Conservation (phyloP, 2,113 vertebrate species). For the Neolamprologus hecqui region DNA sequence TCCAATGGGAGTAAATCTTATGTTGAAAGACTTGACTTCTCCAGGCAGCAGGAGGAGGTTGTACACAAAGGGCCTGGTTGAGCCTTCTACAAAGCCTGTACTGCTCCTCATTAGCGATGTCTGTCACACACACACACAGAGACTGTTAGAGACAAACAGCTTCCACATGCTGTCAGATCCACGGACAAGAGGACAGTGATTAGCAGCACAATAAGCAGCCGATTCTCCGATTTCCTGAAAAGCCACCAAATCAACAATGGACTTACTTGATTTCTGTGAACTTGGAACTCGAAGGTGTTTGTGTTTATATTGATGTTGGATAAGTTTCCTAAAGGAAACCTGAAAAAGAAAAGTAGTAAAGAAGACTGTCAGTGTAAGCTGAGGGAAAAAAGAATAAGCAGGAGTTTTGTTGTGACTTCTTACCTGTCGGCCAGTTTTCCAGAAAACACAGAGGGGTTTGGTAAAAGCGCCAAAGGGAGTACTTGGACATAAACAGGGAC, state of each 20-base stretch:
- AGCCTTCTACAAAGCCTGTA: slow-evolving; percentile 77
- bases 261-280: slow-evolving; percentile 89
- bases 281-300: slow-evolving; percentile 89
- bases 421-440: slow-evolving; percentile 86
- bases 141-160: slow-evolving; percentile 7
- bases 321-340: slow-evolving; percentile 84
- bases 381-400: neutral
- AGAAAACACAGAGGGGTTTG: slow-evolving; percentile 81
- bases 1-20: slow-evolving; percentile 85
- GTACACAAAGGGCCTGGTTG: slow-evolving; percentile 77
- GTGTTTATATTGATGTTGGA: slow-evolving; percentile 78
- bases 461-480: slow-evolving; percentile 86
- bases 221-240: neutral
- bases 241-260: neutral
- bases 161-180: neutral
- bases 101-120: slow-evolving; percentile 76
- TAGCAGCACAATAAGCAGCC: neutral
- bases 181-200: neutral
- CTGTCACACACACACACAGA: slow-evolving; percentile 62
- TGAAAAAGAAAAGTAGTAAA: slow-evolving; percentile 33
- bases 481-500: slow-evolving; percentile 86
- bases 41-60: slow-evolving; percentile 87
- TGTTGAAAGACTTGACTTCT: slow-evolving; percentile 82
- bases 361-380: neutral
- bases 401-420: neutral